Evolutionary conservation across 2,113 vertebrate species (phyloP), one percentile per base, ranked within the genome.

Genomic region (Dromiciops gliroides): DNA sequence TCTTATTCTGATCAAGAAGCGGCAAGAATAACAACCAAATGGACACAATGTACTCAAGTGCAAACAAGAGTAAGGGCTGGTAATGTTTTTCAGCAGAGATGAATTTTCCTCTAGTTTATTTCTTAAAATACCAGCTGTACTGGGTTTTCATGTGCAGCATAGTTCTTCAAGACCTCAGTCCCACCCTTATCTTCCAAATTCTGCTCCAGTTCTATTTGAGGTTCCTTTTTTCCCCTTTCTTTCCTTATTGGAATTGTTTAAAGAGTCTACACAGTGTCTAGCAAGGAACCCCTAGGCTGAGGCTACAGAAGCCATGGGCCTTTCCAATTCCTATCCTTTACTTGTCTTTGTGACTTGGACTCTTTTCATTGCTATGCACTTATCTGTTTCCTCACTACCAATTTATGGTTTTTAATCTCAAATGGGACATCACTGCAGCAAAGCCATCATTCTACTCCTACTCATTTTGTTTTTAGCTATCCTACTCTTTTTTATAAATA

Each of bases 1-100:
- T 93, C 23, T 94, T 19, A 48, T 52, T 26, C 94, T 96, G 49
- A 31, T 93, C n/a, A 92, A 94, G 25, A 94, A 92, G 93, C 50
- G 53, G 6, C 51, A 28, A 91, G 23, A 89, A 51, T 50, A 94
- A 53, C 50, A 51, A 83, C 6, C 89, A 12, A 23, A 1, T 31
- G 51, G 48, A 95, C 26, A 95, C 44, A 95, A 95, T 92, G 67
- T 83, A 83, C 67, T 95, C 51, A 94, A 92, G 12, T 50, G 14
- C 31, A 49, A 91, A 83, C 67, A 83, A 83, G 67, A 90, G 37
- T 22, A 92, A 92, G 23, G 23, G 2, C 26, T 48, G 51, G 67
- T 9, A 47, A 12, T 95, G 5, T 83, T 90, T 96, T 90, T 95
- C 31, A 91, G 37, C 47, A 83, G 50, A 48, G 31, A 3, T 25